Percentiles rank a stretch among this genome's conserved stretches.
phyloP scores from a whole-genome alignment of 1,140 invertebrate species.

The Procambarus virginalis region DNA sequence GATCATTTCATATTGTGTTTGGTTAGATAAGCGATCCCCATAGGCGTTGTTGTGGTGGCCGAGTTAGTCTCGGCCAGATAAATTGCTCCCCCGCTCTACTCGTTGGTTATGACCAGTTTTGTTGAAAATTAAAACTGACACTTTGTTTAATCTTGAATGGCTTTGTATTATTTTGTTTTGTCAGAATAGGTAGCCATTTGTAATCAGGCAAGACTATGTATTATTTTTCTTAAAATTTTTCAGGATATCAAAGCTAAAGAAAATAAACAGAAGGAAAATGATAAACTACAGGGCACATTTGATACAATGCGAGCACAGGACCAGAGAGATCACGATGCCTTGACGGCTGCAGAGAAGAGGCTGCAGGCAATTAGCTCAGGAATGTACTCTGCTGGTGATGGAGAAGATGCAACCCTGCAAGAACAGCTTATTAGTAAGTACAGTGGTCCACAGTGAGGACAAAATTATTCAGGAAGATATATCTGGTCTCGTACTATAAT shows the following conservation, averaged over 20 bases:
- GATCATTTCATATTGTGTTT: too few species aligned
- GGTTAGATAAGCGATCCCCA: too few species aligned
- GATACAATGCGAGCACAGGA: conserved; percentile 82
- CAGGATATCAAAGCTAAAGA: conserved; percentile 81
- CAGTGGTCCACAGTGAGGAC: neutral
- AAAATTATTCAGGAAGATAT: too few species aligned
- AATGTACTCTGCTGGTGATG: conserved; percentile 85
- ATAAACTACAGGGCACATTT: conserved; percentile 81
- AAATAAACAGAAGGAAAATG: conserved; percentile 81
- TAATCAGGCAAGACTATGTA: too few species aligned
- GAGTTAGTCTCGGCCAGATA: too few species aligned
- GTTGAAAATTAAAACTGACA: neutral
- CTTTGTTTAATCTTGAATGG: neutral
- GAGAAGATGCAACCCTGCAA: conserved; percentile 88
- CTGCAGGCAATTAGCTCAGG: conserved; percentile 90
- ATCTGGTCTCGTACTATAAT: too few species aligned
- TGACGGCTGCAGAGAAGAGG: conserved; percentile 84
- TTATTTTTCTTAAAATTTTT: neutral
- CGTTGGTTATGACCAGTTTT: too few species aligned
- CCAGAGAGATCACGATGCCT: conserved; percentile 80
- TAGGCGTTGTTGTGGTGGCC: too few species aligned
- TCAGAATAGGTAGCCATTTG: neutral
- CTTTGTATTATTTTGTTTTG: neutral
- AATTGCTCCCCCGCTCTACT: too few species aligned
- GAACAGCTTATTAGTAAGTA: conserved; percentile 88